A percentile compares a stretch with the other conserved stretches of the same genome.
Evolutionary conservation across 92 coral and sea anemone species (phyloP).

Genomic region (Parazoanthus darwini): DNA sequence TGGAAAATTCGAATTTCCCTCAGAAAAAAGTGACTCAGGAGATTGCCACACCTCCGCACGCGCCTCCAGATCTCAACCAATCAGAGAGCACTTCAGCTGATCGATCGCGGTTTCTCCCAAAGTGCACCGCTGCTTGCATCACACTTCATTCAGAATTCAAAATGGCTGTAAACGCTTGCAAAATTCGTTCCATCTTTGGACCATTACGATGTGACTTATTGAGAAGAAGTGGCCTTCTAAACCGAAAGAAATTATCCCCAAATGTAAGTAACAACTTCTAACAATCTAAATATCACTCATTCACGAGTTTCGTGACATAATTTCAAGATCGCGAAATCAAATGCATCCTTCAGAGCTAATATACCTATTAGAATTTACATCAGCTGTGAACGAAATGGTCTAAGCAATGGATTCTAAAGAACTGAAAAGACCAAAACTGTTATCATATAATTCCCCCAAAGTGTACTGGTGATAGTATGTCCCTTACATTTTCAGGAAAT

Average conservation of each 20-base stretch:
- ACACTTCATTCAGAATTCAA: constrained; percentile 1
- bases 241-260: neutral
- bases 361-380: too few relatives aligned
- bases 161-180: constrained; percentile 1
- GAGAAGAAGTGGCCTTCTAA: neutral
- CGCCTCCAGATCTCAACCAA: neutral
- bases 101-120: neutral
- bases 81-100: neutral
- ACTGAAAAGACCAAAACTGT: neutral
- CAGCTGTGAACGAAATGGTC: neutral
- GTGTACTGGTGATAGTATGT: too few relatives aligned
- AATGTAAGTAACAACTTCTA: neutral
- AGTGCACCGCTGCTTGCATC: neutral
- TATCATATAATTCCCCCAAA: neutral
- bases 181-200: neutral
- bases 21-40: too few relatives aligned
- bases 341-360: neutral
- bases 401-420: neutral
- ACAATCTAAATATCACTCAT: neutral
- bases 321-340: neutral
- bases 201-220: neutral
- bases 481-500: too few relatives aligned
- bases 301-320: neutral
- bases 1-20: too few relatives aligned
- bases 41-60: constrained; percentile 6